Conservation (phyloP, 37 sponge, comb jelly and placozoan genomes). For the Mnemiopsis leidyi region DNA sequence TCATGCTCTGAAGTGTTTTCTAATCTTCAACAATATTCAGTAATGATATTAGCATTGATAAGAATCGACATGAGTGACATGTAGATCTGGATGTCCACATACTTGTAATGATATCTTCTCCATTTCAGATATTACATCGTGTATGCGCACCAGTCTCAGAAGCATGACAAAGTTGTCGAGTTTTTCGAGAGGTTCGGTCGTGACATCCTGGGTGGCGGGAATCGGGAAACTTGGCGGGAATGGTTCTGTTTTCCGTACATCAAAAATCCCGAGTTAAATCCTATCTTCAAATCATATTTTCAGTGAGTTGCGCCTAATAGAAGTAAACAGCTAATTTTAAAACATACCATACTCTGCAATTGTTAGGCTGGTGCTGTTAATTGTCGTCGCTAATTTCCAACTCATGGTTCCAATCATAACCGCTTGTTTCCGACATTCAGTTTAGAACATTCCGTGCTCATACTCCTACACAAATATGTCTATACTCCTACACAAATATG, state of each 20-base stretch:
- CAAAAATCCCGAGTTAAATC: slow-evolving; percentile 13
- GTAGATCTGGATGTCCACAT: background rate
- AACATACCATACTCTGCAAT: too few species aligned
- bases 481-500: too few species aligned
- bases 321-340: too few species aligned
- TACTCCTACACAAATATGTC: too few species aligned
- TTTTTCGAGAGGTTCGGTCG: background rate
- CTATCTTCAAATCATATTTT: slow-evolving; percentile 13
- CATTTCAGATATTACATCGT: slow-evolving; percentile 23
- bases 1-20: too few species aligned
- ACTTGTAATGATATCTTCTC: background rate
- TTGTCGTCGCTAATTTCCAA: too few species aligned
- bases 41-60: background rate
- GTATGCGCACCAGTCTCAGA: slow-evolving; percentile 25
- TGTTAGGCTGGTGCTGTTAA: too few species aligned
- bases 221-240: slow-evolving; percentile 24
- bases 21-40: background rate
- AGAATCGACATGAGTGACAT: background rate
- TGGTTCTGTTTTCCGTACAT: slow-evolving; percentile 21
- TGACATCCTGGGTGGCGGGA: background rate
- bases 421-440: too few species aligned
- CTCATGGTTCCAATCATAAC: too few species aligned
- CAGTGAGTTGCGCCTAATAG: slow-evolving; percentile 25
- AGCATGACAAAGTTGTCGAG: background rate
- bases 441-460: too few species aligned